Evolutionary conservation across 2,888 invertebrate species (phyloP).

Genomic region (Phania funesta): DNA sequence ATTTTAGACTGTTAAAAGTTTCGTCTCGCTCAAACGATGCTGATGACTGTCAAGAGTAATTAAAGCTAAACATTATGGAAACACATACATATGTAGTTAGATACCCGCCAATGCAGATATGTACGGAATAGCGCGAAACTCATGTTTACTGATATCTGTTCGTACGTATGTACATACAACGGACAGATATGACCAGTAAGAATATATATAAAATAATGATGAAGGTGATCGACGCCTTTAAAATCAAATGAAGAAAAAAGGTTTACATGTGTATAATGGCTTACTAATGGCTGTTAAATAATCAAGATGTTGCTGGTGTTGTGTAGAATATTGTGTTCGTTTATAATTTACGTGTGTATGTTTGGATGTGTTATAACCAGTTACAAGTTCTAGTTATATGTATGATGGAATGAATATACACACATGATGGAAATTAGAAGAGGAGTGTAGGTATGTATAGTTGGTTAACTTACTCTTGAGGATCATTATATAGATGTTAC

Average conservation of each 20-base stretch:
- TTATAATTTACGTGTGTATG: neutral
- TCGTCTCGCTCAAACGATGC: slow-evolving; percentile 7
- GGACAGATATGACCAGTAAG: slow-evolving; percentile 53
- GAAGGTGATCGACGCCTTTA: slow-evolving; percentile 60
- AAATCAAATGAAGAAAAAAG: slow-evolving; percentile 13
- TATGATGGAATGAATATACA: neutral
- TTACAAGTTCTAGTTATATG: neutral
- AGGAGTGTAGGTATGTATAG: neutral
- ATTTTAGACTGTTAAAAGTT: slow-evolving; percentile 51
- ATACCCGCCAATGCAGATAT: neutral
- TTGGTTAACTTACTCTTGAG: slow-evolving; percentile 10
- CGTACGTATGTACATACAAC: neutral
- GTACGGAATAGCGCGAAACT: neutral
- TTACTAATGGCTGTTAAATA: slow-evolving; percentile 59
- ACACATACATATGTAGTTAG: neutral
- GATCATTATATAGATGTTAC: slow-evolving; percentile 26
- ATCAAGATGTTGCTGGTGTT: slow-evolving; percentile 36
- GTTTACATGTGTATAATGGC: slow-evolving; percentile 50
- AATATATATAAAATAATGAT: slow-evolving; percentile 38
- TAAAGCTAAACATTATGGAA: slow-evolving; percentile 75
- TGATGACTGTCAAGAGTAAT: slow-evolving; percentile 79
- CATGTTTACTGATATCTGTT: neutral
- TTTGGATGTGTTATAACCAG: slow-evolving; percentile 9
- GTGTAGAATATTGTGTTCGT: slow-evolving; percentile 5
- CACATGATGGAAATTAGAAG: neutral